Conservation (phyloP, 2,888 invertebrate genomes). For the Galeopsomyia nigrocyanea region DNA sequence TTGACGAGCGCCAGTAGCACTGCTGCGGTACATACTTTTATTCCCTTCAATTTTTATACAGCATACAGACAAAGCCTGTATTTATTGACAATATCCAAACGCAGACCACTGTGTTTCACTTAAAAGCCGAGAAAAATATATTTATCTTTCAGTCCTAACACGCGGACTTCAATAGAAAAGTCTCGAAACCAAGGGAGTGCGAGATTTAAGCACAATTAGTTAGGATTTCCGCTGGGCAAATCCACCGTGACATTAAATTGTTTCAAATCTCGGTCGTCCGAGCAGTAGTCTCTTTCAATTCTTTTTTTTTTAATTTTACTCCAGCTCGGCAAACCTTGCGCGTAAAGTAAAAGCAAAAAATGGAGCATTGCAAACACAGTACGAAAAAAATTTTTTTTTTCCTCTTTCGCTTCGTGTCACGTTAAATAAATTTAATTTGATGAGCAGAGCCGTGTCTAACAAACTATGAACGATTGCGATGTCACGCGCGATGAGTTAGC, state of each 20-base stretch:
- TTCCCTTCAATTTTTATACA: no score
- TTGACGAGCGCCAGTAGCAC: no score
- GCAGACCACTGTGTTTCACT: no score
- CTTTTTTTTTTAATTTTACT: no score
- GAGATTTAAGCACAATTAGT: slow-evolving; percentile 18
- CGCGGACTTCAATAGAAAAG: no score
- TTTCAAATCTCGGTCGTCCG: slow-evolving; percentile 13
- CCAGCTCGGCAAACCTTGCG: no score
- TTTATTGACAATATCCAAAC: no score
- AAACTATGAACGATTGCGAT: slow-evolving; percentile 20
- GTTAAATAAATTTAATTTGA: slow-evolving; percentile 30
- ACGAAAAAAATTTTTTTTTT: neutral
- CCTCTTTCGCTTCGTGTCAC: neutral
- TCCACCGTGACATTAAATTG: slow-evolving; percentile 25
- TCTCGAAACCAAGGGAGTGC: neutral
- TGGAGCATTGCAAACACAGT: neutral
- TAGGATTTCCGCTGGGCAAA: neutral
- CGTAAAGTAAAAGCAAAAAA: neutral
- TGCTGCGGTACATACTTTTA: no score
- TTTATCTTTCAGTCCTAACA: no score
- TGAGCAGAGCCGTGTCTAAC: slow-evolving; percentile 22
- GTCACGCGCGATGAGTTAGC: slow-evolving; percentile 9
- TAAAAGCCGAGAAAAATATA: no score
- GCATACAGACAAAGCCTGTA: no score
- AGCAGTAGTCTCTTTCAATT: no score